Percentiles rank a stretch among this genome's conserved stretches.
Conservation (phyloP, 2,888 invertebrate genomes). For the Petrolisthes cinctipes region DNA sequence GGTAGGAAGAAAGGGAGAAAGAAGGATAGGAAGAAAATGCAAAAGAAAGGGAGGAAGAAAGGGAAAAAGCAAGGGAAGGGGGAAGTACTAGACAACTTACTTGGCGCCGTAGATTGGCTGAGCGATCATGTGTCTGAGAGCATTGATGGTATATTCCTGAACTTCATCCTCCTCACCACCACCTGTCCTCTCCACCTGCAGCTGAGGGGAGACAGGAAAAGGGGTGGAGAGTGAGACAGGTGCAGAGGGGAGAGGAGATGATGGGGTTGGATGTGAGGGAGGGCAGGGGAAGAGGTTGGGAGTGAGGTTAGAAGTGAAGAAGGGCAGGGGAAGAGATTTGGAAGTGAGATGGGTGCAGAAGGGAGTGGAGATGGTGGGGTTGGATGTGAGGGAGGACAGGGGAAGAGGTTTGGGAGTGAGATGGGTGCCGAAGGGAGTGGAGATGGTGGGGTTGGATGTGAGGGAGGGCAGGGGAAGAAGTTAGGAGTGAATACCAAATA, state of each 20-base stretch:
- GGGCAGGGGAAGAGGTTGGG: not conserved
- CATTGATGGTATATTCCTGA: constrained; percentile 5
- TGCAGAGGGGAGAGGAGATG: not conserved
- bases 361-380: not conserved
- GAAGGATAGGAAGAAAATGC: not conserved
- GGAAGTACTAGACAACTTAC: not conserved
- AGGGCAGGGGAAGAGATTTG: not conserved
- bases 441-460: not conserved
- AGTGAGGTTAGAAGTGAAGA: not conserved
- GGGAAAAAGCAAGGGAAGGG: not conserved
- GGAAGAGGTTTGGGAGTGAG: not conserved
- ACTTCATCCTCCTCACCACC: constrained; percentile 4
- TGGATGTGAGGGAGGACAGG: not conserved
- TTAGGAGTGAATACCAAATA: not conserved
- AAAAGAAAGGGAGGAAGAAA: not conserved
- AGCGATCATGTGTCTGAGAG: constrained; percentile 8
- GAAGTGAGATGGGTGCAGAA: not conserved
- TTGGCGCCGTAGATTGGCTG: constrained; percentile 19
- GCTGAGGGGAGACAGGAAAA: not conserved
- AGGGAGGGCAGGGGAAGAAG: not conserved
- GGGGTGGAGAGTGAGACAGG: not conserved
- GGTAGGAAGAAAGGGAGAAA: not conserved
- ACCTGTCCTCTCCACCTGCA: constrained; percentile 8
- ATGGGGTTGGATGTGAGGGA: not conserved
- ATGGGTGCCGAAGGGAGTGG: not conserved